These are phyloP conservation scores for Nasonia longicornis DNA, from an alignment of 1,140 invertebrate genomes.

Conservation along the genomic window DNA sequence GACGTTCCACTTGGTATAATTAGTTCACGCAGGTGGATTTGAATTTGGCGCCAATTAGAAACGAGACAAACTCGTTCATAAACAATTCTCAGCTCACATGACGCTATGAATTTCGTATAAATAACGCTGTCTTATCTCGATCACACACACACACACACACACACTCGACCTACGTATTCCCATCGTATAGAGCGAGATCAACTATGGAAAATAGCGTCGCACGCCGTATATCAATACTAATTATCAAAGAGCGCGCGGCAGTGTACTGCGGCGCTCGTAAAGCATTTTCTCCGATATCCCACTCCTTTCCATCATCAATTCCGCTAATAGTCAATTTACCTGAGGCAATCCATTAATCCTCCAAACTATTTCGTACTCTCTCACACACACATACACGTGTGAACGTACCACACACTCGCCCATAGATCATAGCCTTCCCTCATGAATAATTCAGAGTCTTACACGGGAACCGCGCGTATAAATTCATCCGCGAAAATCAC, in stretches of 20 bases:
- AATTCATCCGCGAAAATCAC: neutral
- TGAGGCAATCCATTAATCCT: neutral
- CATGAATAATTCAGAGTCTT: neutral
- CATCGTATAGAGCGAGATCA: neutral
- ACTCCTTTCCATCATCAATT: slow-evolving; percentile 12
- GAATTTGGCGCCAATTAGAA: neutral
- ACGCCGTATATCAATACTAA: slow-evolving; percentile 8
- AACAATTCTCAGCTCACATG: neutral
- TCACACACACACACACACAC: neutral
- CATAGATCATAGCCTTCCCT: neutral
- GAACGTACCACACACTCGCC: neutral
- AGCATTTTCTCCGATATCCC: slow-evolving; percentile 6
- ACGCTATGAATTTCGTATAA: slow-evolving; percentile 8
- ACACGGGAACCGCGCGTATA: neutral
- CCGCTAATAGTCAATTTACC: slow-evolving; percentile 20
- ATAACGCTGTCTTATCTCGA: slow-evolving; percentile 17
- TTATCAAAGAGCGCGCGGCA: neutral
- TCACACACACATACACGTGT: neutral
- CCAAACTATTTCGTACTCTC: neutral
- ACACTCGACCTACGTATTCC: neutral
- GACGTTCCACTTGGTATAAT: neutral
- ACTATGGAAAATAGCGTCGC: neutral
- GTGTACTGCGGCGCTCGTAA: neutral
- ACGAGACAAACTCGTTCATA: neutral
- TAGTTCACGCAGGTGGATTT: neutral